Evolutionary conservation across 2,888 invertebrate species (phyloP).

Genomic region (Meiosimyza decipiens): DNA sequence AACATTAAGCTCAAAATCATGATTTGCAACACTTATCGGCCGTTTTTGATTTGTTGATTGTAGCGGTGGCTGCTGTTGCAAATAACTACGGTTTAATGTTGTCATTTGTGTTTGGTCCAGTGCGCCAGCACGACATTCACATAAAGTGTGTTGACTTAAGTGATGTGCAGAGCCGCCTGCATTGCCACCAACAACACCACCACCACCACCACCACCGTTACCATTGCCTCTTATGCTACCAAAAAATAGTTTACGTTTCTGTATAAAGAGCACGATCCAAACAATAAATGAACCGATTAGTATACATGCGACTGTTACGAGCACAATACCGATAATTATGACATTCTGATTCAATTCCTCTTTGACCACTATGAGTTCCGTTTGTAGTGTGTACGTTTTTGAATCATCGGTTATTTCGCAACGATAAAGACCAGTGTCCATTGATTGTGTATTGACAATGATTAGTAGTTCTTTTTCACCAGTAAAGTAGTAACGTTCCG

Average conservation of each 20-base stretch:
- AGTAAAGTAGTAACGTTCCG: slow-evolving; percentile 85
- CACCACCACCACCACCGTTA: background rate
- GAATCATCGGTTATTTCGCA: slow-evolving; percentile 85
- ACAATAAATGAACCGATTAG: slow-evolving; percentile 90
- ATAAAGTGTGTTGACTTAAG: slow-evolving; percentile 47
- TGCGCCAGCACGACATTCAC: slow-evolving; percentile 43
- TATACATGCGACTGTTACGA: slow-evolving; percentile 90
- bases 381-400: slow-evolving; percentile 55
- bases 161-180: slow-evolving; percentile 4
- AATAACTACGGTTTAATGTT: slow-evolving; percentile 56
- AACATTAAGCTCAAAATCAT: slow-evolving; percentile 38
- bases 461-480: slow-evolving; percentile 88
- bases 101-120: slow-evolving; percentile 60
- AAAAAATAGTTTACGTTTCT: slow-evolving; percentile 52
- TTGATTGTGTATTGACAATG: slow-evolving; percentile 81
- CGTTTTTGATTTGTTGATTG: slow-evolving; percentile 42
- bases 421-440: slow-evolving; percentile 88
- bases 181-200: background rate
- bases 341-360: slow-evolving; percentile 59
- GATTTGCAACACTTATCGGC: slow-evolving; percentile 55
- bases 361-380: slow-evolving; percentile 57
- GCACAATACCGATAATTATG: slow-evolving; percentile 80
- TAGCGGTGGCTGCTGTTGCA: slow-evolving; percentile 44
- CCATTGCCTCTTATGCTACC: slow-evolving; percentile 32
- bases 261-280: slow-evolving; percentile 72